Evolutionary conservation across 2,113 vertebrate genomes (phyloP).

Genomic region (Uropsilus gracilis): DNA sequence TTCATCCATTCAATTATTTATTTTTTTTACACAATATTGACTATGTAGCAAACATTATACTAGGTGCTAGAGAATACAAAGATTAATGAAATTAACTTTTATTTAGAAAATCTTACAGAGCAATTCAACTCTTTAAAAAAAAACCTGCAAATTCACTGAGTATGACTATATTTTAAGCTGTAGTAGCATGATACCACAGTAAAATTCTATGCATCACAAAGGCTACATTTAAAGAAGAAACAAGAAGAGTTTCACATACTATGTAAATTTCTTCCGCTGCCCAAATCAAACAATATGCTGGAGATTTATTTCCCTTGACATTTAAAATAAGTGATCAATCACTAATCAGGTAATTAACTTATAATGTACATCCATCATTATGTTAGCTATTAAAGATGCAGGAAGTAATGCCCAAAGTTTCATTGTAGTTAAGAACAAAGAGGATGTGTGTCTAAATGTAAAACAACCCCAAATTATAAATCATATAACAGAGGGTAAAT

Average conservation of each 20-base stretch:
- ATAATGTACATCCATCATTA: background rate
- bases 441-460: background rate
- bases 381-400: background rate
- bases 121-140: background rate
- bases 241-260: background rate
- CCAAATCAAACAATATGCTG: slow-evolving; percentile 42
- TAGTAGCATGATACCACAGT: background rate
- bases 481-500: background rate
- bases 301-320: slow-evolving; percentile 14
- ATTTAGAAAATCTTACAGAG: background rate
- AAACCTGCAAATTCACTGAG: background rate
- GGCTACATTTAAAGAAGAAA: background rate
- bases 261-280: background rate
- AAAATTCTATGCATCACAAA: background rate
- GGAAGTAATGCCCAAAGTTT: background rate
- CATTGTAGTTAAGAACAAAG: background rate
- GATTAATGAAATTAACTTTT: background rate
- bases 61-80: background rate
- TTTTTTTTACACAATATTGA: background rate
- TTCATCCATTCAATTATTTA: background rate
- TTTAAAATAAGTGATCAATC: background rate
- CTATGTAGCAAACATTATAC: background rate
- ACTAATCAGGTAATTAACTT: background rate
- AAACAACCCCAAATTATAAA: background rate
- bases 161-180: background rate